Percentiles rank a stretch among this genome's conserved stretches.
Evolutionary conservation across 2,113 vertebrate genomes (phyloP).

Genomic region (Sardina pilchardus): DNA sequence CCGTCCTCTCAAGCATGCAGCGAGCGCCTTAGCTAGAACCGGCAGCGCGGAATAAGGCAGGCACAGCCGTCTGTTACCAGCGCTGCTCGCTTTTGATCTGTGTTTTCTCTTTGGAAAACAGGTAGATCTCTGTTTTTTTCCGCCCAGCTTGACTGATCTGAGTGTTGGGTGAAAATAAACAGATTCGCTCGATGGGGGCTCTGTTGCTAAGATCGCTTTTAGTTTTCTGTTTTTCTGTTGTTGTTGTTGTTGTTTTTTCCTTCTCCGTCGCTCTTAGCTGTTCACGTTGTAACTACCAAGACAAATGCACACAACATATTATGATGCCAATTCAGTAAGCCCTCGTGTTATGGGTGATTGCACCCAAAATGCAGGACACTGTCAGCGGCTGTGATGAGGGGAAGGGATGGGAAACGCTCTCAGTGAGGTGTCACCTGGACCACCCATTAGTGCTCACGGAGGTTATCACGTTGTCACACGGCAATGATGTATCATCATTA

Average conservation of each 20-base stretch:
- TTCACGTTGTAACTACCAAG: background rate
- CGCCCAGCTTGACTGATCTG: conserved; percentile 43
- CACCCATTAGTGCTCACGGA: conserved; percentile 33
- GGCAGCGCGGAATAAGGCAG: conserved; percentile 55
- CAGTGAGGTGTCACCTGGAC: conserved; percentile 32
- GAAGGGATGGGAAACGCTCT: background rate
- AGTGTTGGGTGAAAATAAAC: conserved; percentile 56
- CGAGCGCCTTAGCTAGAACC: conserved; percentile 51
- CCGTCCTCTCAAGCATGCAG: conserved; percentile 48
- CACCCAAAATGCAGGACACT: background rate
- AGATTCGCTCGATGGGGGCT: conserved; percentile 32
- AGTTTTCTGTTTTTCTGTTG: background rate
- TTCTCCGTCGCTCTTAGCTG: background rate
- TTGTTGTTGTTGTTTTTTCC: background rate
- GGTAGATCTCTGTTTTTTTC: conserved; percentile 57
- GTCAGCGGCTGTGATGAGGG: background rate
- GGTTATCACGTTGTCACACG: conserved; percentile 22
- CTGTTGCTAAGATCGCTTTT: conserved; percentile 7
- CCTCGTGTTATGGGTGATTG: background rate
- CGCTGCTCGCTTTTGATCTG: conserved; percentile 64
- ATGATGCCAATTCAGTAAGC: background rate
- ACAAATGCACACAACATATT: background rate
- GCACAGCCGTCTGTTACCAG: conserved; percentile 58
- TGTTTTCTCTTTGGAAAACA: conserved; percentile 52
- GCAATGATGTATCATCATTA: conserved; percentile 45